These are phyloP conservation scores for Branchipolynoe longqiensis DNA, from an alignment of 2,888 invertebrate species.

Conservation along the genomic window DNA sequence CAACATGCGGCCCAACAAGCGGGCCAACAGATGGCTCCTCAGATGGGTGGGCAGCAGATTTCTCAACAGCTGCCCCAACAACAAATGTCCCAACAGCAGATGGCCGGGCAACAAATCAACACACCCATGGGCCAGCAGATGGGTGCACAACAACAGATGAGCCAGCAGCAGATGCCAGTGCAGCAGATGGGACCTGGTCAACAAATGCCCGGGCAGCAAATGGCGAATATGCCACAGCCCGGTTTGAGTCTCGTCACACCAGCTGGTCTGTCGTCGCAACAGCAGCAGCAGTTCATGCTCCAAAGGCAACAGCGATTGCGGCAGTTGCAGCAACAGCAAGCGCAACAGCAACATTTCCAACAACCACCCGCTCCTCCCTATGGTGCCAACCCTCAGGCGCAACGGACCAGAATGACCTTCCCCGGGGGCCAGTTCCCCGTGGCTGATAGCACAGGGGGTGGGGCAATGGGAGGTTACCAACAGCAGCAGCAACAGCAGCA, in stretches of 20 bases:
- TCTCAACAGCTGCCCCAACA: slow-evolving; percentile 70
- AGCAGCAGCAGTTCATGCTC: slow-evolving; percentile 69
- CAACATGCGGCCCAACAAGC: slow-evolving; percentile 85
- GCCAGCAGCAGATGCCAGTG: slow-evolving; percentile 78
- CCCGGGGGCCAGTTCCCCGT: slow-evolving; percentile 56
- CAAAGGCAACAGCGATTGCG: slow-evolving; percentile 65
- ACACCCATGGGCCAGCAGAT: slow-evolving; percentile 68
- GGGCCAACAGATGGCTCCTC: slow-evolving; percentile 72
- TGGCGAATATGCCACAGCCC: slow-evolving; percentile 61
- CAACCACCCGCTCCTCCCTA: slow-evolving; percentile 66
- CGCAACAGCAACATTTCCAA: slow-evolving; percentile 77
- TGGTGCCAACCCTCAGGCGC: slow-evolving; percentile 57
- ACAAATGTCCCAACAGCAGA: slow-evolving; percentile 80
- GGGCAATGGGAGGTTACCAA: slow-evolving; percentile 30
- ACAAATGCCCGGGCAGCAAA: slow-evolving; percentile 63
- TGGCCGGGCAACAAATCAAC: slow-evolving; percentile 70
- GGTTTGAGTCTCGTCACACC: slow-evolving; percentile 67
- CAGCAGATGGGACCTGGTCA: slow-evolving; percentile 83
- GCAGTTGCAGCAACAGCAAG: slow-evolving; percentile 70
- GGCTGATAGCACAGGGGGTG: slow-evolving; percentile 48
- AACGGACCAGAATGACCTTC: slow-evolving; percentile 53
- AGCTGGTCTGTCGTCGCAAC: slow-evolving; percentile 74
- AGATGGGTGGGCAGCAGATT: slow-evolving; percentile 82
- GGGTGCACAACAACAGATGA: slow-evolving; percentile 59
- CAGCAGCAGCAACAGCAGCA: slow-evolving; percentile 69